phyloP scores from a whole-genome alignment of 2,797 vertebrate species.

The Nyctibius grandis region DNA sequence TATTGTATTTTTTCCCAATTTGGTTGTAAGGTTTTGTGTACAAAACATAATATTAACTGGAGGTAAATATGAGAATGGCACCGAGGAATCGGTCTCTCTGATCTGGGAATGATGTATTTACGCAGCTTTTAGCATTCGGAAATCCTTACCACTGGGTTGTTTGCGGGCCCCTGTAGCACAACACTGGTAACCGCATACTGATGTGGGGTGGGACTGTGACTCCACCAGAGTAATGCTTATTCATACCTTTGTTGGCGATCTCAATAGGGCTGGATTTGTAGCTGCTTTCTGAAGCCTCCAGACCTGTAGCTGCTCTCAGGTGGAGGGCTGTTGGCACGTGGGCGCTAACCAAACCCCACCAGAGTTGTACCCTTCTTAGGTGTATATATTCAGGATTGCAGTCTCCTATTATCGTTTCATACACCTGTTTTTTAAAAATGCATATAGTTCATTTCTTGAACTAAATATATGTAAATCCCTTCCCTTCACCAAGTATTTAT shows the following conservation, averaged over 20 bases:
- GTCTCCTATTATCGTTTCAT: not conserved
- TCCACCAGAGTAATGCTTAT: not conserved
- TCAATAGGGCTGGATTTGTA: not conserved
- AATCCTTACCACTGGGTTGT: not conserved
- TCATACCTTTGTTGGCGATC: not conserved
- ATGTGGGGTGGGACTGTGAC: not conserved
- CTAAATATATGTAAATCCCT: not conserved
- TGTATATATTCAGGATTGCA: fast-evolving
- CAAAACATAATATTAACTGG: not conserved
- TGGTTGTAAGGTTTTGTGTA: not conserved
- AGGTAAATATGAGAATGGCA: not conserved
- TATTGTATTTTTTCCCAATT: not conserved
- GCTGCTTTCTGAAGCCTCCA: not conserved
- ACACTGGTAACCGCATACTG: not conserved
- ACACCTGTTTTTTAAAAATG: not conserved
- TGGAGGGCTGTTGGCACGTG: not conserved
- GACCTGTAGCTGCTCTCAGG: not conserved
- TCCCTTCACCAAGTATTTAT: not conserved
- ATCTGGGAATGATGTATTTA: not conserved
- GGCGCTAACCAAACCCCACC: not conserved
- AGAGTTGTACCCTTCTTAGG: not conserved
- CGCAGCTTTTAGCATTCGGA: not conserved
- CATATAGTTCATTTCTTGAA: not conserved
- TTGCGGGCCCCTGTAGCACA: not conserved
- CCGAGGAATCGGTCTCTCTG: not conserved